Base-by-base conservation (phyloP, 2,888 invertebrate species). In the Xiphydria camelus region DNA sequence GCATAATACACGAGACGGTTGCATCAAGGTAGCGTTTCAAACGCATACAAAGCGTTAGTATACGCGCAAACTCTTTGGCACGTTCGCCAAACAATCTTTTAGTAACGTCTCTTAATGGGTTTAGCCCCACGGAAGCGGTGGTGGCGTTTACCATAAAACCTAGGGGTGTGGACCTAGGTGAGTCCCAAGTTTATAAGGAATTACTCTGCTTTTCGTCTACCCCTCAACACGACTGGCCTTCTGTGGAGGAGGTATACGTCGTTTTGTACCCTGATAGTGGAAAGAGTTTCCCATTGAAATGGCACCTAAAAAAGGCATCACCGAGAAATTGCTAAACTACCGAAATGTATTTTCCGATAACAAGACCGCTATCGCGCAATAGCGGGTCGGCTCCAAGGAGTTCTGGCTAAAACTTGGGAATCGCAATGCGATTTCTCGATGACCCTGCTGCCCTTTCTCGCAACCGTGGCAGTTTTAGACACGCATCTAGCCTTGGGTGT, bases 131-230 rank as follows among this genome's bases (percentile, higher is more conserved):
- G 61, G 64, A 64, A 60, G 65, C 68, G 59, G 68, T 70, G 64
- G 71, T 72, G 66, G 68, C 68, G 49, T 75, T 75, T 70, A 71
- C 73, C 63, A 73, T 75, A 64, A 75, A 70, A 64, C 70, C 73
- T 67, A 73, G 70, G 61, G 66, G 61, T 57, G 61, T 62, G 66
- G 75, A 75, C 62, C 62, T 68, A 67, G 75, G 67, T 65, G 75
- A 75, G 50, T 69, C 73, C 51, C 66, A 72, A 66, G 70, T 75
- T 62, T 75, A 75, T 69, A 73, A 74, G 53, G 75, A 75, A 67
- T 73, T 75, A 62, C 73, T 75, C 62, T 75, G 72, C 66, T 75
- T 75, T 66, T 69, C 75, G 45, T 69, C 69, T 57, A 72, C 73
- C 63, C 64, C 70, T 61, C 71, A 66, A 55, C 69, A 61, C 61